These are phyloP conservation scores for Lepidothrix coronata DNA, from an alignment of 2,113 vertebrate genomes.

Conservation along the genomic window DNA sequence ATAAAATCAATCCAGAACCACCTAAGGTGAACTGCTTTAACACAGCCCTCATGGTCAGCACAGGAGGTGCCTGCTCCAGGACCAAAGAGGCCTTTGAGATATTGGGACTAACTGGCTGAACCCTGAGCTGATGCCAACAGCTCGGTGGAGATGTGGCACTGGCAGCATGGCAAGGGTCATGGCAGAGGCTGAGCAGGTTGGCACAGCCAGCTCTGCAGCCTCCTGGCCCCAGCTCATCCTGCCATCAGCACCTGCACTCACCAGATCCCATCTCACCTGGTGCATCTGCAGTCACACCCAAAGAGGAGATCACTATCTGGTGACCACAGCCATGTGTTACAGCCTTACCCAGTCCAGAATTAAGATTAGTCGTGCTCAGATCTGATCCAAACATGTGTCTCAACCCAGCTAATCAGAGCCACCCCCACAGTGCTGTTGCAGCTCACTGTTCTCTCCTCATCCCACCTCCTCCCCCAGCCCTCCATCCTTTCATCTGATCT, in stretches of 20 bases:
- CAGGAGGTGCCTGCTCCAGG: not conserved
- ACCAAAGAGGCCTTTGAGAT: not conserved
- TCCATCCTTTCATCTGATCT: not conserved
- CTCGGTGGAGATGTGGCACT: not conserved
- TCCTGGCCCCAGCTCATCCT: not conserved
- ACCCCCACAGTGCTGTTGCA: not conserved
- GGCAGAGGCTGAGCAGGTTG: not conserved
- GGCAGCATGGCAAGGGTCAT: accelerated
- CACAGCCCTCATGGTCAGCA: not conserved
- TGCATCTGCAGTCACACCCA: not conserved
- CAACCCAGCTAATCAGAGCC: not conserved
- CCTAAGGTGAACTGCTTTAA: not conserved
- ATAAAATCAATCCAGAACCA: not conserved
- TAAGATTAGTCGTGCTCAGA: not conserved
- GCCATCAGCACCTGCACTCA: not conserved
- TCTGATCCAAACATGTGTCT: not conserved
- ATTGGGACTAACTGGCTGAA: not conserved
- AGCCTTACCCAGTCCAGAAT: not conserved
- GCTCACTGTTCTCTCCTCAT: not conserved
- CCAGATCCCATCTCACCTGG: not conserved
- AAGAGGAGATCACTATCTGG: conserved; percentile 41
- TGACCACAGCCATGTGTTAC: not conserved
- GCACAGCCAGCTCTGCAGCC: not conserved
- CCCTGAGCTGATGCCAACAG: accelerated
- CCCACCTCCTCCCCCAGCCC: not conserved